Percentiles rank a stretch among this genome's conserved stretches.
These are phyloP conservation scores for Cottus gobio DNA, from an alignment of 2,113 vertebrate genomes.

Conservation along the genomic window DNA sequence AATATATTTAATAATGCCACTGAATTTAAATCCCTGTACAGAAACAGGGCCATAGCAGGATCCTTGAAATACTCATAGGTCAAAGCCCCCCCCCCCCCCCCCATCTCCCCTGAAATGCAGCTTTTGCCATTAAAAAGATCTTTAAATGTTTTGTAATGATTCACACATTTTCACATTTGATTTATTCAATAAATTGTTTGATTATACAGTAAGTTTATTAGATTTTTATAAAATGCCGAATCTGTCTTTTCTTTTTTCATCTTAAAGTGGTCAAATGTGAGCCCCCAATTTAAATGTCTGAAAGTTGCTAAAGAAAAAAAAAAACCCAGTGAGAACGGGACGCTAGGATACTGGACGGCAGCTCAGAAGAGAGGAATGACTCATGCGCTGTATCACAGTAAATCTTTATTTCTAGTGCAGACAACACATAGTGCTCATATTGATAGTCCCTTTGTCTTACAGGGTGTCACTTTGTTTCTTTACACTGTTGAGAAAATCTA, in stretches of 20 bases:
- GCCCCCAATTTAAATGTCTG: neutral
- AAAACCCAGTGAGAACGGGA: neutral
- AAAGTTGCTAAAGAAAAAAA: neutral
- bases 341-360: neutral
- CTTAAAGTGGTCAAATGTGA: neutral
- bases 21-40: neutral
- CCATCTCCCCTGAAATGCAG: too few relatives aligned
- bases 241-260: neutral
- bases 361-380: conserved; percentile 13
- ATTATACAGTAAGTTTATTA: neutral
- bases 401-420: conserved; percentile 62
- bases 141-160: neutral
- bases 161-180: neutral
- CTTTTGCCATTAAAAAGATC: neutral
- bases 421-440: conserved; percentile 52
- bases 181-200: neutral
- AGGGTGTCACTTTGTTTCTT: conserved; percentile 33
- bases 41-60: neutral
- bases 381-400: conserved; percentile 28
- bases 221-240: neutral
- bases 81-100: neutral
- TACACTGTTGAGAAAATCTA: conserved; percentile 36
- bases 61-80: neutral
- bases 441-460: conserved; percentile 27
- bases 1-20: neutral